Evolutionary conservation across 2,113 vertebrate species (phyloP).

Genomic region (Neolamprologus tretocephalus): DNA sequence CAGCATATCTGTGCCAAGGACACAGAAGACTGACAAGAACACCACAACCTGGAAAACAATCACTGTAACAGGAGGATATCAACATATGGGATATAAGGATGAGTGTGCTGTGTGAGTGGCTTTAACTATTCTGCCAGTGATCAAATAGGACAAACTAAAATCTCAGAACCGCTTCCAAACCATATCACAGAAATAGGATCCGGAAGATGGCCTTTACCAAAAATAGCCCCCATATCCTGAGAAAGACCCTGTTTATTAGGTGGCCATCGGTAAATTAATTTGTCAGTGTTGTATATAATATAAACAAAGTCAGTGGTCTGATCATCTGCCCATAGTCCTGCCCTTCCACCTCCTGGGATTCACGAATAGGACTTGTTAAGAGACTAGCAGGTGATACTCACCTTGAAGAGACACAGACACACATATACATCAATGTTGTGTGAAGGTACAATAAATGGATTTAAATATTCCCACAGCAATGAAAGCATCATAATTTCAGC

Average conservation of each 20-base stretch:
- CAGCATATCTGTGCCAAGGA: not conserved
- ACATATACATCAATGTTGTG: not conserved
- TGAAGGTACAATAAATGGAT: not conserved
- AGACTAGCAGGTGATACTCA: not conserved
- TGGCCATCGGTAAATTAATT: not conserved
- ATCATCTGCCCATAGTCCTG: not conserved
- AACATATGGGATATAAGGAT: not conserved
- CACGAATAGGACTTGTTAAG: not conserved
- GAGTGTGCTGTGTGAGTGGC: not conserved
- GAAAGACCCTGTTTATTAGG: not conserved
- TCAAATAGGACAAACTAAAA: not conserved
- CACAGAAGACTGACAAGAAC: not conserved
- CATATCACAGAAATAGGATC: not conserved
- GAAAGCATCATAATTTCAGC: not conserved
- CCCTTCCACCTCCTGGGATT: not conserved
- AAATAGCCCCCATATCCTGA: not conserved
- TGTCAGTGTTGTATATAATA: not conserved
- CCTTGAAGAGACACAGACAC: not conserved
- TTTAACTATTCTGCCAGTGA: not conserved
- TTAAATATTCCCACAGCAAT: not conserved
- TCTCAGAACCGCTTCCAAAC: not conserved
- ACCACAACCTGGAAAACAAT: not conserved
- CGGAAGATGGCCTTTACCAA: not conserved
- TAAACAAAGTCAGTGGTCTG: not conserved
- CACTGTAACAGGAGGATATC: not conserved